Percentiles rank a stretch among this genome's conserved stretches.
Conservation (phyloP, 2,113 vertebrate species). For the Setophaga petechia region DNA sequence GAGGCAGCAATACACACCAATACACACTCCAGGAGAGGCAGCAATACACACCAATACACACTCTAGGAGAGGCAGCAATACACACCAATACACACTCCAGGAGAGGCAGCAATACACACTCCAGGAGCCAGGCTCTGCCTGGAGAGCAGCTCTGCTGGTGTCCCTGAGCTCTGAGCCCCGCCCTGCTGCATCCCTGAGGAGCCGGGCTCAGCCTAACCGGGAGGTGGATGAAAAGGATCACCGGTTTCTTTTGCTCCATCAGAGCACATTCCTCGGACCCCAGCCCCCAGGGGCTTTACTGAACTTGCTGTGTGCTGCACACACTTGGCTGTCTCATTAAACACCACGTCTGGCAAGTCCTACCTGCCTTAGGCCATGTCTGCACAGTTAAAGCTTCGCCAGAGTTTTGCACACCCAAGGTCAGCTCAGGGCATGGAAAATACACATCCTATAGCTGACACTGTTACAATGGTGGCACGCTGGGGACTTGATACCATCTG, state of each 20-base stretch:
- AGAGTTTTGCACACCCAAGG: constrained; percentile 25
- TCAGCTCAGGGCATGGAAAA: constrained; percentile 48
- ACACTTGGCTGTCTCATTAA: constrained; percentile 59
- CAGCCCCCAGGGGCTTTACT: constrained; percentile 1
- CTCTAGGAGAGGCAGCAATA: background rate
- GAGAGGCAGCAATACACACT: background rate
- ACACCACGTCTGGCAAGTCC: constrained; percentile 26
- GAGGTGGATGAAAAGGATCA: constrained; percentile 24
- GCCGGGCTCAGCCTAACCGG: background rate
- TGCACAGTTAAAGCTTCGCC: background rate
- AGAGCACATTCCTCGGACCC: constrained; percentile 50
- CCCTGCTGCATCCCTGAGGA: background rate
- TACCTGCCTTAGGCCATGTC: constrained; percentile 21
- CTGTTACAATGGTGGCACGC: background rate
- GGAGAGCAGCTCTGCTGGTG: background rate
- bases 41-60: background rate
- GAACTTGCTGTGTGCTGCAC: background rate
- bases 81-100: background rate
- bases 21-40: background rate
- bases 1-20: too few species aligned
- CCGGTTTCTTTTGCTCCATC: background rate
- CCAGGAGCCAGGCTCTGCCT: background rate
- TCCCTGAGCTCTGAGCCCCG: background rate
- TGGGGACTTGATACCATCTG: background rate
- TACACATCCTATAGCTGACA: background rate